phyloP scores from a whole-genome alignment of 2,113 vertebrate species.

The Ardeotis arabs region DNA sequence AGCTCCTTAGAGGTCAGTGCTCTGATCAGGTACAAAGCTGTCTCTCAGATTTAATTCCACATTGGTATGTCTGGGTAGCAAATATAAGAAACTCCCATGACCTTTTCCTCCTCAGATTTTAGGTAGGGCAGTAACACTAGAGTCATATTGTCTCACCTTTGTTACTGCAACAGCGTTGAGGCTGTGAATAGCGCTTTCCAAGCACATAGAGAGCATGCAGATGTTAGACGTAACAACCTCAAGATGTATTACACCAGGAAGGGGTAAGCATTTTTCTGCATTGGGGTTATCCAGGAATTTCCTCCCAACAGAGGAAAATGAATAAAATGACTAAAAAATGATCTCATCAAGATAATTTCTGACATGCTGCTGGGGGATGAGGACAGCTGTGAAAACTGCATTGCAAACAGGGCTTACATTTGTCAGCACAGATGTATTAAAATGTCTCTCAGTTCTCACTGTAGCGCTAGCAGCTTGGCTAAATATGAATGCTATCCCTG shows the following conservation, averaged over 20 bases:
- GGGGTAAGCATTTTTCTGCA: neutral
- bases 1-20: neutral
- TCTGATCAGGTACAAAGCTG: neutral
- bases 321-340: neutral
- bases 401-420: slow-evolving; percentile 1
- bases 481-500: neutral
- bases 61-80: neutral
- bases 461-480: slow-evolving; percentile 8
- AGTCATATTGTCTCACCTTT: neutral
- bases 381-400: slow-evolving; percentile 28
- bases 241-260: neutral
- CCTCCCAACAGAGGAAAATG: neutral
- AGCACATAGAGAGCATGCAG: neutral
- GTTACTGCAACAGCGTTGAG: neutral
- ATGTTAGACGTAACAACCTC: neutral
- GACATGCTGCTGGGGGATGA: neutral
- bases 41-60: neutral
- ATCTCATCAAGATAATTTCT: neutral
- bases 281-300: neutral
- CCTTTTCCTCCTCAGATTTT: neutral
- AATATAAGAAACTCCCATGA: neutral
- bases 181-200: neutral
- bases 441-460: neutral
- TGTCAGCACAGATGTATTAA: slow-evolving; percentile 27
- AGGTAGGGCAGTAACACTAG: neutral